Percentiles rank a stretch among this genome's conserved stretches.
These are phyloP conservation scores for Macrostomum cliftonense DNA, from an alignment of 2,888 invertebrate species.

Conservation along the genomic window DNA sequence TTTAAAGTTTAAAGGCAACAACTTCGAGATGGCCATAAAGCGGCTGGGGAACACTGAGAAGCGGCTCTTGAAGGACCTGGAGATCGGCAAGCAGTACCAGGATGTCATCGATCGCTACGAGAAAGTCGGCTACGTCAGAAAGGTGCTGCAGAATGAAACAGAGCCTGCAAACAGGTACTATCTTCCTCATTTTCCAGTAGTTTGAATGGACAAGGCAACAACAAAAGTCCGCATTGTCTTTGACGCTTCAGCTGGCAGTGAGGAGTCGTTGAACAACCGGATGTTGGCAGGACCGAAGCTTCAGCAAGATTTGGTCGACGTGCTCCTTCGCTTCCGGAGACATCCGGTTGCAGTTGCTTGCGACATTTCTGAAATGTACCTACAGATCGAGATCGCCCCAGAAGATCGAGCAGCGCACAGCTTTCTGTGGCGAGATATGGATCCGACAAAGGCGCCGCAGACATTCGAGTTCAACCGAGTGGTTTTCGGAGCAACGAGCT, in stretches of 20 bases:
- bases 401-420: constrained; percentile 7
- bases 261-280: constrained; percentile 11
- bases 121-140: too few relatives aligned
- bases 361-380: constrained; percentile 11
- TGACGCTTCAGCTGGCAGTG: constrained; percentile 13
- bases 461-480: constrained; percentile 7
- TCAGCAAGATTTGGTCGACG: constrained; percentile 13
- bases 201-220: constrained; percentile 7
- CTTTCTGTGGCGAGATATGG: constrained; percentile 9
- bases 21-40: too few relatives aligned
- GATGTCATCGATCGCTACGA: too few relatives aligned
- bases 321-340: constrained; percentile 8
- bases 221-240: constrained; percentile 13
- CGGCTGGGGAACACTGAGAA: background rate
- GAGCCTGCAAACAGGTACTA: too few relatives aligned
- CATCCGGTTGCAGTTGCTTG: constrained; percentile 1
- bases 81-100: too few relatives aligned
- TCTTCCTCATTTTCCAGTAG: constrained; percentile 6
- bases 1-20: too few relatives aligned
- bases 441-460: background rate
- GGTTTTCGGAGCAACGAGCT: constrained; percentile 7
- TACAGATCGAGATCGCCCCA: constrained; percentile 3
- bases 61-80: too few relatives aligned
- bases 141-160: too few relatives aligned
- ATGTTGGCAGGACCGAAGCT: constrained; percentile 15